Base-by-base conservation (phyloP, 2,888 invertebrate genomes). In the Chalcis sispes region DNA sequence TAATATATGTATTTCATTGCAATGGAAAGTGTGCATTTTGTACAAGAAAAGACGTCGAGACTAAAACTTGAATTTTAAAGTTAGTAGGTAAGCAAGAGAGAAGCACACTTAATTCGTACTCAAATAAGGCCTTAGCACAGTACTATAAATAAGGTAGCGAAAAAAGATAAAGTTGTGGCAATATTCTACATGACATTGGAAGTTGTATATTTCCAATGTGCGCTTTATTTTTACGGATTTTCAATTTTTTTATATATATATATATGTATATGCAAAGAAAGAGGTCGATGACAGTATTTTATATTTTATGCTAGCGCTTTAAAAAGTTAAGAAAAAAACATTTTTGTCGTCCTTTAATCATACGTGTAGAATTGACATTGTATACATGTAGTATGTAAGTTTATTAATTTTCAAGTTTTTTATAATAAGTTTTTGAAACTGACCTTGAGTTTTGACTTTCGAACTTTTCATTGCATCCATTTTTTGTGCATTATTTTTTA, bases 211-310 rank as follows among this genome's bases (percentile, higher is more conserved):
- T 54, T 76, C 54, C 61, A 61, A 48, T 48, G 32, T 67, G 66
- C 71, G 48, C 71, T 81, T 80, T 76, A 74, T 79, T 79, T 81
- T 79, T 75, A 50, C 48, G 23, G 32, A 69, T 36, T 74, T 13
- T 52, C 36, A 56, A 80, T 76, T 75, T 76, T 79, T 78, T 82
- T 80, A 79, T 80, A 80, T 82, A 81, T 32, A 18, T 46, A 3
- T 56, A 48, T 27, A 40, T 75, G 62, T 76, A 72, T 23, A 59
- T 32, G 73, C 56, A 66, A 56, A 59, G 46, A 73, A 70, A 74
- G 62, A 83, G 82, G 83, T 85, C 84, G 81, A 83, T 56, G 73
- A 78, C 83, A 83, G 83, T 85, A 85, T 86, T 86, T 85, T 85
- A 73, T 65, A 70, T 46, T 73, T 77, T 73, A 65, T 32, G 70